Base-by-base conservation (phyloP, 2,113 vertebrate species). In the Aegithalos caudatus region DNA sequence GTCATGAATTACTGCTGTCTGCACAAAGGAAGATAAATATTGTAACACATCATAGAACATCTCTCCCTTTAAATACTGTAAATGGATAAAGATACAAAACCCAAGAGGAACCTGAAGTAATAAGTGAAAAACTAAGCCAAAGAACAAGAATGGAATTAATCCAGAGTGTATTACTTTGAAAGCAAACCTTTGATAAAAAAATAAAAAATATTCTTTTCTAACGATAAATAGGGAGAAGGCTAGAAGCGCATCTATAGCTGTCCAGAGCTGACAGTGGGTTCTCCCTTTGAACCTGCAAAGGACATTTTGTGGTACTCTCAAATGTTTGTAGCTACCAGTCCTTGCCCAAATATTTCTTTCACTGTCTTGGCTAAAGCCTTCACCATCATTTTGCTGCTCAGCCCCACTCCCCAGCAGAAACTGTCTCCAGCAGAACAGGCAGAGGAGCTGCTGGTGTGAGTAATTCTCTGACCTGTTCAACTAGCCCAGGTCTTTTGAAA, bases 1-100 rank as follows among this genome's bases (percentile, higher is more conserved):
- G 77, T 89, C 73, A 71, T 97, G 95, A 96, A 94, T 96, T 97
- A 95, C 80, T 5, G 21, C 93, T 90, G 83, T 91, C 93, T 86
- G 86, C 69, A 86, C 86, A 87, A 93, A 91, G 73, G 81, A 97
- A 95, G 94, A 97, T 93, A 96, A 96, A 97, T 96, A 95, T 84
- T 10, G 33, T 85, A 95, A 94, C 93, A 90, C 66, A 80, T 82
- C 86, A 78, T 45, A 88, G 82, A 94, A 86, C 66, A 81, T 80
- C 50, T 93, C 65, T 90, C 42, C 71, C 47, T 84, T 95, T 95
- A 95, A 97, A 94, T 94, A 94, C 47, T 87, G 58, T 62, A 96
- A 91, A 93, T 80, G 71, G 73, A 94, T 95, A 78, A 81, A 95
- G 92, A 93, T 69, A 42, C 86, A 88, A 96, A 93, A 94, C 71